Conservation (phyloP, 1,140 invertebrate genomes). For the Diorhabda sublineata region DNA sequence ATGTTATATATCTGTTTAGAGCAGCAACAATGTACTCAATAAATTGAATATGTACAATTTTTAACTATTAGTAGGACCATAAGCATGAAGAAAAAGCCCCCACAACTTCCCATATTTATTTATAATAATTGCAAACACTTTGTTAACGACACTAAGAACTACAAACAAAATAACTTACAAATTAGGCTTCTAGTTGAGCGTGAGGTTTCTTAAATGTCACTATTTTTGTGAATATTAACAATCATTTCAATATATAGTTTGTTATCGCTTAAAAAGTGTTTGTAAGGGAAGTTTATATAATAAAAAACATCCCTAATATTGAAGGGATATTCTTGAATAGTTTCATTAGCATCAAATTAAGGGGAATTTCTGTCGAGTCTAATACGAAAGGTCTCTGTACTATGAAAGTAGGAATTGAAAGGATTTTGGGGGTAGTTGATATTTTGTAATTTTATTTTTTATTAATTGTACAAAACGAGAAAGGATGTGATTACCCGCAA, state of each 20-base stretch:
- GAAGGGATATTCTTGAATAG: too few relatives aligned
- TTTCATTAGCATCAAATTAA: too few relatives aligned
- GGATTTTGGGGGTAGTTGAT: background rate
- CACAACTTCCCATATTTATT: background rate
- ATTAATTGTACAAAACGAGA: background rate
- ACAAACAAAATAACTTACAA: too few relatives aligned
- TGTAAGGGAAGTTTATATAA: too few relatives aligned
- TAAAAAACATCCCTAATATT: too few relatives aligned
- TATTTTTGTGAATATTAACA: too few relatives aligned
- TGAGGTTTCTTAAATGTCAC: too few relatives aligned
- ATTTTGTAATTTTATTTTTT: slow-evolving; percentile 13
- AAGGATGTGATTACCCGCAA: background rate
- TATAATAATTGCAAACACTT: background rate
- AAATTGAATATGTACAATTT: slow-evolving; percentile 11
- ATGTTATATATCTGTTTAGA: slow-evolving; percentile 15
- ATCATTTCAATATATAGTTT: too few relatives aligned
- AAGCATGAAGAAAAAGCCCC: too few relatives aligned
- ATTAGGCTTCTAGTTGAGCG: too few relatives aligned
- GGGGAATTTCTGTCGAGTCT: background rate
- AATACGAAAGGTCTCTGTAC: background rate
- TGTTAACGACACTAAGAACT: background rate
- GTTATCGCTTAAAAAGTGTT: too few relatives aligned
- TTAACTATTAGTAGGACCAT: background rate
- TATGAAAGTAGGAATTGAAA: background rate
- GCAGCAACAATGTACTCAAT: slow-evolving; percentile 11